These are phyloP conservation scores for Gymnothorax reevesii DNA, from an alignment of 2,797 vertebrate species.

Conservation along the genomic window DNA sequence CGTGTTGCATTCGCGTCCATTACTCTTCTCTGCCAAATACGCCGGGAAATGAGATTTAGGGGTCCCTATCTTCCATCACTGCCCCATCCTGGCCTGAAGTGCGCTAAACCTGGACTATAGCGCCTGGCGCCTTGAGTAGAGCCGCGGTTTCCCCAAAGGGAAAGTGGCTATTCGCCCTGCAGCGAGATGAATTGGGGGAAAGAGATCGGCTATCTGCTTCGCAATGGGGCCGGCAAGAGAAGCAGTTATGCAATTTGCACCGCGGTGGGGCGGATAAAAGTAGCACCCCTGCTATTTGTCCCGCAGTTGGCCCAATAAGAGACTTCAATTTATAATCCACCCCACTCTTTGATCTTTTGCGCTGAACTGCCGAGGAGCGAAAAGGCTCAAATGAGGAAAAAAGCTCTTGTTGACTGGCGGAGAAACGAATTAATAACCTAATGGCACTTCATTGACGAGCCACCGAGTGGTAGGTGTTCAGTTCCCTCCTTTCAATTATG, in stretches of 20 bases:
- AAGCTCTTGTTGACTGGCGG: neutral
- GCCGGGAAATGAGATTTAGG: slow-evolving; percentile 8
- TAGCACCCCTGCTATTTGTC: too few species aligned
- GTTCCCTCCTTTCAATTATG: neutral
- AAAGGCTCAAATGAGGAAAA: slow-evolving; percentile 2
- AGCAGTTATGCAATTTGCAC: too few species aligned
- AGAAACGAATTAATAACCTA: slow-evolving; percentile 12
- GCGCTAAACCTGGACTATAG: neutral
- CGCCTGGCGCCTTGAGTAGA: neutral
- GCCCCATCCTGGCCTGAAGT: neutral
- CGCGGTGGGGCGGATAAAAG: too few species aligned
- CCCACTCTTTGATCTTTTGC: too few species aligned
- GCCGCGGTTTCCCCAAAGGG: neutral
- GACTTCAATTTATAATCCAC: too few species aligned
- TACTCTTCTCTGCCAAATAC: neutral
- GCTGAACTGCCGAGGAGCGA: too few species aligned
- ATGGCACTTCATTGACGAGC: neutral
- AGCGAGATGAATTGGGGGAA: too few species aligned
- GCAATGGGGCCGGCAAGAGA: too few species aligned
- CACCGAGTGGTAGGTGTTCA: neutral
- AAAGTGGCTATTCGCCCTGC: too few species aligned
- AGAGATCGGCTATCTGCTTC: too few species aligned
- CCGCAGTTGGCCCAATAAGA: too few species aligned
- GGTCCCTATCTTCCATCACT: neutral
- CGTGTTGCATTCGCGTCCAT: slow-evolving; percentile 6